Base-by-base conservation (phyloP, 2,888 invertebrate species). In the Caenorhabditis imperialis region DNA sequence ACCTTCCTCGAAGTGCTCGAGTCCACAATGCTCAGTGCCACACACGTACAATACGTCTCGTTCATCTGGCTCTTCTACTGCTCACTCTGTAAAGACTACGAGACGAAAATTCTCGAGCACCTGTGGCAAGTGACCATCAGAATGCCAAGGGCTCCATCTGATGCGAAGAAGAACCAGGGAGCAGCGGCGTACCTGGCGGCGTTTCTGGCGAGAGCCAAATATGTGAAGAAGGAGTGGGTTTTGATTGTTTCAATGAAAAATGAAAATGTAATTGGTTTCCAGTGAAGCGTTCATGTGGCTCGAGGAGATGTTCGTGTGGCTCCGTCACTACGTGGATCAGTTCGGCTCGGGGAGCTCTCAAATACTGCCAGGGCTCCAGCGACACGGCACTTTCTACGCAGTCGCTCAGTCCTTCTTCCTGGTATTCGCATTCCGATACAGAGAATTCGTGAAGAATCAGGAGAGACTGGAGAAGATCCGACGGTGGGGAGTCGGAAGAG, bases 371-470 rank as follows among this genome's bases (percentile, higher is more conserved):
- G 85, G 85, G 35, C 71, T 75, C 3, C 53, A 77, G 33, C 74
- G 82, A 40, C 96, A 98, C 88, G 91, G 92, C 3, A 93, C 95
- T 0, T 98, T 98, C 90, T 96, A 95, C 88, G 92, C 94, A 1
- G 92, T 95, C 3, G 96, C 96, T 83, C 96, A 98, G 89, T 92
- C 94, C 0, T 90, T 96, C 45, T 96, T 98, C 90, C 96, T 97
- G 89, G 91, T 96, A 16, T 92, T 98, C 72, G 93, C 94, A 0
- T 96, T 96, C 88, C 92, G 95, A 72, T 93, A 94, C 88, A 92
- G 92, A 82, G 93, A 95, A 86, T 90, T 97, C 81, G 92, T 94
- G 44, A 91, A 91, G 63, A 70, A 73, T 27, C 73, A 75, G 53
- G 69, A 62, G 37, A 53, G 30, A 37, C 89, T 94, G 53, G 90